A percentile compares a stretch with the other conserved stretches of the same genome.
Conservation (phyloP, 2,797 vertebrate genomes). For the Sebastes hopkinsi region DNA sequence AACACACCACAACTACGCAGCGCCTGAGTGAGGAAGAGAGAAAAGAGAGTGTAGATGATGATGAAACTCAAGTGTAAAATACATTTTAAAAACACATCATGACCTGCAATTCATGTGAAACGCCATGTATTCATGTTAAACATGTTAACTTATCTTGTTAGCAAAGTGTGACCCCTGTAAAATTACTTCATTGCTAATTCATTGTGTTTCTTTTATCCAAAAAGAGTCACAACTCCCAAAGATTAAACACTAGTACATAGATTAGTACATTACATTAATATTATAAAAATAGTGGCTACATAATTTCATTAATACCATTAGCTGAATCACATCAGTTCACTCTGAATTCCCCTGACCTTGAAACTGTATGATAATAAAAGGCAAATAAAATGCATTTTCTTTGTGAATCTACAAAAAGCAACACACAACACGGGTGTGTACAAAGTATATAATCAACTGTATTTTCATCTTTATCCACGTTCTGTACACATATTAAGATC, state of each 20-base stretch:
- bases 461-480: slow-evolving; percentile 88
- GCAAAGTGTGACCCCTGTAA: slow-evolving; percentile 38
- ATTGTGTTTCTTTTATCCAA: slow-evolving; percentile 10
- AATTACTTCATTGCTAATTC: slow-evolving; percentile 20
- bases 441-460: slow-evolving; percentile 91
- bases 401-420: slow-evolving; percentile 60
- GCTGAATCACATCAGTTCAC: not conserved
- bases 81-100: slow-evolving; percentile 51
- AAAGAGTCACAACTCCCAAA: slow-evolving; percentile 9
- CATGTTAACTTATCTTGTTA: slow-evolving; percentile 44
- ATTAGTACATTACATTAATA: not conserved
- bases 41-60: slow-evolving; percentile 55
- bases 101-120: slow-evolving; percentile 62
- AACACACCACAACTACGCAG: slow-evolving; percentile 21
- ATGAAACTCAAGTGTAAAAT: slow-evolving; percentile 81
- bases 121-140: slow-evolving; percentile 46
- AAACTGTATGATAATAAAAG: not conserved
- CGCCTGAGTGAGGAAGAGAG: slow-evolving; percentile 11
- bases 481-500: slow-evolving; percentile 89
- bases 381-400: not conserved
- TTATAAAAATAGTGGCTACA: not conserved
- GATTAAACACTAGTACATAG: not conserved
- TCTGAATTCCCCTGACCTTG: not conserved
- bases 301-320: not conserved
- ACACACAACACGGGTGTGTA: slow-evolving; percentile 80